These are phyloP conservation scores for Rhinolophus sinicus DNA, from an alignment of 2,113 vertebrate genomes.

Conservation along the genomic window DNA sequence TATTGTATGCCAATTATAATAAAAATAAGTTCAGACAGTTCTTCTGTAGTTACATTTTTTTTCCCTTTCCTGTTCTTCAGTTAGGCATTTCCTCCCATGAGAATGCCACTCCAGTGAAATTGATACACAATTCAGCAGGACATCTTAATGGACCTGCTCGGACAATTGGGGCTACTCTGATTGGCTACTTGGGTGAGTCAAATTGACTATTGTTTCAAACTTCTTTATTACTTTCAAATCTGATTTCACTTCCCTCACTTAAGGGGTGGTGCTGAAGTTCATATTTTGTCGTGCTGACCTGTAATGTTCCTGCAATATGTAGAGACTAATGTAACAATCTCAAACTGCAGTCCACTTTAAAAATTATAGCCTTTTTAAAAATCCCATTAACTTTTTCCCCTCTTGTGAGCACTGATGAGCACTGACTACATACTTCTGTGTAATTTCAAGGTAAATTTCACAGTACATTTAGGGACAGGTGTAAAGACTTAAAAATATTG, in stretches of 20 bases:
- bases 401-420: neutral
- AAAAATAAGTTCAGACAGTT: neutral
- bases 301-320: neutral
- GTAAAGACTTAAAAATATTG: neutral
- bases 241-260: neutral
- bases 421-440: neutral
- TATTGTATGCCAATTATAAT: neutral
- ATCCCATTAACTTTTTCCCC: neutral
- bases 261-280: neutral
- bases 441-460: slow-evolving; percentile 14
- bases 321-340: neutral
- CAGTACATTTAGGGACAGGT: neutral
- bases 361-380: neutral
- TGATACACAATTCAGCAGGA: slow-evolving; percentile 95
- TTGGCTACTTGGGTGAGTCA: slow-evolving; percentile 96
- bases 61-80: slow-evolving; percentile 81
- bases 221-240: neutral
- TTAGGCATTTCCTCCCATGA: slow-evolving; percentile 97
- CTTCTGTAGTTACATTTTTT: neutral
- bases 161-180: slow-evolving; percentile 94
- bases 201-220: neutral
- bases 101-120: slow-evolving; percentile 97
- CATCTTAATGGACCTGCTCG: slow-evolving; percentile 96
- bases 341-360: neutral
- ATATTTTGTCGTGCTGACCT: neutral